phyloP scores from a whole-genome alignment of 2,888 invertebrate species.

The Megalurothrips usitatus region DNA sequence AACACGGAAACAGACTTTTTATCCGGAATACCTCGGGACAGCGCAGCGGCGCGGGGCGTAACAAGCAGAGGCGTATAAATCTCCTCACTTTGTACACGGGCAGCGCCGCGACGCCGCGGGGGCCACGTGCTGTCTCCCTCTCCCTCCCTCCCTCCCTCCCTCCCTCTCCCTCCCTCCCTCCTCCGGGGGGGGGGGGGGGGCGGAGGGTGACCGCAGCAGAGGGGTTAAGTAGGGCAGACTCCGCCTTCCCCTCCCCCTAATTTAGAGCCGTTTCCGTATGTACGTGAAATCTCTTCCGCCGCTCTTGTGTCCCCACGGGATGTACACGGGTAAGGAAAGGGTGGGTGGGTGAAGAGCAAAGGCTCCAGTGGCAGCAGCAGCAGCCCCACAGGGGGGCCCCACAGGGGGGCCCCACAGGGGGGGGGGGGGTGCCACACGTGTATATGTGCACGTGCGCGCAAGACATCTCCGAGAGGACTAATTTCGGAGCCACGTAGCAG shows the following conservation, averaged over 20 bases:
- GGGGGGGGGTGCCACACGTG: no score
- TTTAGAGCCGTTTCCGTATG: no score
- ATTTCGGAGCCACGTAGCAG: no score
- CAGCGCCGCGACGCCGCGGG: neutral
- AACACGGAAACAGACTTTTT: conserved; percentile 20
- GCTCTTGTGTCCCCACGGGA: neutral
- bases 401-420: neutral
- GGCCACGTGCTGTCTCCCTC: conserved; percentile 1
- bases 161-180: no score
- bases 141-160: no score
- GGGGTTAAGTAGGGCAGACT: no score
- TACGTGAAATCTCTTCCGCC: no score
- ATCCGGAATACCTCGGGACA: neutral
- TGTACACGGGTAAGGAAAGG: neutral
- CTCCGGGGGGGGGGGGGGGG: no score
- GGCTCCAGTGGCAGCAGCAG: neutral
- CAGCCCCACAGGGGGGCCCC: neutral
- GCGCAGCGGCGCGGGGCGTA: neutral
- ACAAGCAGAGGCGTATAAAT: neutral
- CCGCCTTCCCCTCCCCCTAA: no score
- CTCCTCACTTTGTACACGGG: conserved; percentile 2
- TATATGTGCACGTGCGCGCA: no score
- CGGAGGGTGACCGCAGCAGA: no score
- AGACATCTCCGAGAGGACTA: no score
- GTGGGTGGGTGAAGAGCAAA: neutral